Evolutionary conservation across 2,113 vertebrate species (phyloP), one percentile per base, ranked within the genome.

Genomic region (Oncorhynchus clarkii): DNA sequence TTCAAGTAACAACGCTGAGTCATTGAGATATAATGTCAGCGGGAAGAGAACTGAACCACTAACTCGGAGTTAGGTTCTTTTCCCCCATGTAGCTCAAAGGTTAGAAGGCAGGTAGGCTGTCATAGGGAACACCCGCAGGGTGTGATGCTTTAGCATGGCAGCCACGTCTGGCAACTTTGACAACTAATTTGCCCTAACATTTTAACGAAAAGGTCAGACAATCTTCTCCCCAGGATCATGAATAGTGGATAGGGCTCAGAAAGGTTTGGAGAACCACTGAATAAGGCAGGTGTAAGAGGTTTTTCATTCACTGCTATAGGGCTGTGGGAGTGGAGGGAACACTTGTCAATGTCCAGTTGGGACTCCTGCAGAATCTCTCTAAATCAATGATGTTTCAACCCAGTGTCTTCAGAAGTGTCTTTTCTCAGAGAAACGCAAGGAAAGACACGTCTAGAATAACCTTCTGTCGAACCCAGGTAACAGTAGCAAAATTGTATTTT

Each of bases 111-210:
- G 73, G 68, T 54, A 57, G 16, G n/a, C 22, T 75, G 57, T 75
- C 77, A 72, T 80, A 66, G 77, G 79, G 48, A 14, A n/a, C 65
- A 45, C 57, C 45, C 24, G 20, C 31, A 48, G n/a, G 60, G 57
- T 64, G 51, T 77, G 71, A 26, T 7, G 71, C 78, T 69, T 92
- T 88, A 85, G 83, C 81, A 90, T 84, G 87, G 80, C 69, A 54
- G 71, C 82, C 89, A 87, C 88, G 85, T 90, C 78, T 72, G 72
- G 73, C 71, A 49, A 29, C 77, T 81, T 83, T 88, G 90, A 89
- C 90, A 91, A 89, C 90, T 92, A 85, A 91, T 92, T 92, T 91
- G 89, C 87, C 82, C 86, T 88, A 90, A 89, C 90, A 90, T 91
- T 91, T 91, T 81, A 85, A 80, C 82, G 76, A 88, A 91, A 92